Conservation (phyloP, 2,888 invertebrate species). For the Beris chalybata region DNA sequence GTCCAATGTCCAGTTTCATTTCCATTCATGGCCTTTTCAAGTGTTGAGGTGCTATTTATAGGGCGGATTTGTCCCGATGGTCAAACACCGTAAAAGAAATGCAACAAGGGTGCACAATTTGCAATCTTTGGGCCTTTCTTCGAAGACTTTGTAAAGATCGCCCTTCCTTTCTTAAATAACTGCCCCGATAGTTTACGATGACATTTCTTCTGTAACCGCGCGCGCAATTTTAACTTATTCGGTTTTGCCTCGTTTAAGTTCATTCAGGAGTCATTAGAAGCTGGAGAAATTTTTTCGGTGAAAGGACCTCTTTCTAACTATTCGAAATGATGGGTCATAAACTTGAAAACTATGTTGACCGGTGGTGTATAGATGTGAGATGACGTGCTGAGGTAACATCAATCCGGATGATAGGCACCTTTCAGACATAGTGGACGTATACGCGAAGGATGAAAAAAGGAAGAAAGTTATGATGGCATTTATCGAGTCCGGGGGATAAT, state of each 20-base stretch:
- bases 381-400: background rate
- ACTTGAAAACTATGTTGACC: background rate
- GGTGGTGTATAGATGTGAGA: background rate
- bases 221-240: background rate
- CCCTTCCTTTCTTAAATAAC: background rate
- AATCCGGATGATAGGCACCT: background rate
- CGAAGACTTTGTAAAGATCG: background rate
- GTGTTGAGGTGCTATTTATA: too few species aligned
- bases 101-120: background rate
- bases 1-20: too few species aligned
- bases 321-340: background rate
- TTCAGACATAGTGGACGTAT: background rate
- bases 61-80: too few species aligned
- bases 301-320: background rate
- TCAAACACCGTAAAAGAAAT: background rate
- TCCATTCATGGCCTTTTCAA: too few species aligned
- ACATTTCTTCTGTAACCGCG: background rate
- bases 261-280: constrained; percentile 10
- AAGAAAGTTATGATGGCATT: background rate
- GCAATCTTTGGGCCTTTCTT: background rate
- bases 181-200: background rate
- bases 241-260: constrained; percentile 13
- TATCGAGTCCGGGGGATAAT: background rate
- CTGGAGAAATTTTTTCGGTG: background rate
- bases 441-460: background rate